Evolutionary conservation across 2,113 vertebrate genomes (phyloP).

Genomic region (Scartelaos histophorus): DNA sequence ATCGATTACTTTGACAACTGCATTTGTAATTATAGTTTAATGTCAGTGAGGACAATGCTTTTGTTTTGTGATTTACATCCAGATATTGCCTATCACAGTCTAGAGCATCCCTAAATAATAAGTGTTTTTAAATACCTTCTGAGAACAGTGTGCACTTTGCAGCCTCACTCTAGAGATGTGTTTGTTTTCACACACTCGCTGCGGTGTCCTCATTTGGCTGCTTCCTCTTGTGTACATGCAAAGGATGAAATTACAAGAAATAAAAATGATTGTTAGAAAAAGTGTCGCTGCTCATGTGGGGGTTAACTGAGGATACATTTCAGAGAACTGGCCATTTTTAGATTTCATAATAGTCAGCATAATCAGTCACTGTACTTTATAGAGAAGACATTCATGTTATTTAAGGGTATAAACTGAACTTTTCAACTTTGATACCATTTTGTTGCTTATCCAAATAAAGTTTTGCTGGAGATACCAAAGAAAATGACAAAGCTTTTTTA

Average conservation of each 20-base stretch:
- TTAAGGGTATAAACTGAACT: neutral
- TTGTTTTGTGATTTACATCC: neutral
- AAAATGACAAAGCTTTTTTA: neutral
- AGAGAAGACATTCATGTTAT: neutral
- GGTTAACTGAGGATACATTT: neutral
- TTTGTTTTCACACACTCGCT: slow-evolving; percentile 36
- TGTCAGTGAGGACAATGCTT: slow-evolving; percentile 1
- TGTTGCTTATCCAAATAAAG: neutral
- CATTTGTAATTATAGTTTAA: neutral
- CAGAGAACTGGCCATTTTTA: neutral
- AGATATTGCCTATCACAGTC: slow-evolving; percentile 7
- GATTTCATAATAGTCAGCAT: neutral
- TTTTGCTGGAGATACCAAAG: neutral
- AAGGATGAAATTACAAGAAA: slow-evolving; percentile 15
- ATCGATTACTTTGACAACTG: neutral
- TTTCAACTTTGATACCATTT: neutral
- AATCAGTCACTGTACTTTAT: neutral
- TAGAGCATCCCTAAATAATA: slow-evolving; percentile 18
- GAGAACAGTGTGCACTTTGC: neutral
- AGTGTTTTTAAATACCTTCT: neutral
- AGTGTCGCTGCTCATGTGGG: slow-evolving; percentile 23
- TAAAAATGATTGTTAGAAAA: slow-evolving; percentile 17
- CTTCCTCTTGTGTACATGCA: slow-evolving; percentile 13
- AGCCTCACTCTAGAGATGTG: slow-evolving; percentile 9
- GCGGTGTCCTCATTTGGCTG: slow-evolving; percentile 24